Evolutionary conservation across 1,140 invertebrate species (phyloP), one percentile per base, ranked within the genome.

Genomic region (Apis dorsata): DNA sequence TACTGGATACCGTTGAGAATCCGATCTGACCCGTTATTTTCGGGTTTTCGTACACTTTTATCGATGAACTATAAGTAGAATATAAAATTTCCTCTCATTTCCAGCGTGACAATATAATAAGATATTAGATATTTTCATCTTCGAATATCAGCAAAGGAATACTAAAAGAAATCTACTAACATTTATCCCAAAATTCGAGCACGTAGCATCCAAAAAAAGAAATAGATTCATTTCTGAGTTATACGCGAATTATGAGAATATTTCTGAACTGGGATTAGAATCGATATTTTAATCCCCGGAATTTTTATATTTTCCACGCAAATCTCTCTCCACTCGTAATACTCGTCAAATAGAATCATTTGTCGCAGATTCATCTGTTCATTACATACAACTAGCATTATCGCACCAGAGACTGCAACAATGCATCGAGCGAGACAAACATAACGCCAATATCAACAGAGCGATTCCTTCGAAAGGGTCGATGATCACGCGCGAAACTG

Each of bases 391-490:
- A 13, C 15, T 63, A 24, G 15, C 62, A 63, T 72, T 73, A 78
- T 59, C 65, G 17, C 57, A 28, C 21, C 24, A 17, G 15, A 21
- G 68, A 57, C 21, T 51, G 55, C 15, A 11, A 10, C 28, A 17
- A 34, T 28, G 55, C 17, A 51, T 60, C 9, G 68, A 21, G 44
- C 44, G 71, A 53, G 57, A 60, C n/a, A 53, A 12, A 3, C 66
- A 3, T 7, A 62, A 62, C 21, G 60, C n/a, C n/a, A 13, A 13
- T 19, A 81, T 57, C n/a, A 51, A 49, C 71, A 9, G 24, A 57
- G 15, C 70, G 71, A 74, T 80, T 10, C 51, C 28, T 66, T 51
- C 53, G 51, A 66, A 57, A 15, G 53, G 72, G 34, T 68, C 72
- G 53, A 75, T 57, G 79, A 81, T 57, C 49, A 34, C 24, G 15